Conservation (phyloP, 2,888 invertebrate species). For the Xylophagus ater region DNA sequence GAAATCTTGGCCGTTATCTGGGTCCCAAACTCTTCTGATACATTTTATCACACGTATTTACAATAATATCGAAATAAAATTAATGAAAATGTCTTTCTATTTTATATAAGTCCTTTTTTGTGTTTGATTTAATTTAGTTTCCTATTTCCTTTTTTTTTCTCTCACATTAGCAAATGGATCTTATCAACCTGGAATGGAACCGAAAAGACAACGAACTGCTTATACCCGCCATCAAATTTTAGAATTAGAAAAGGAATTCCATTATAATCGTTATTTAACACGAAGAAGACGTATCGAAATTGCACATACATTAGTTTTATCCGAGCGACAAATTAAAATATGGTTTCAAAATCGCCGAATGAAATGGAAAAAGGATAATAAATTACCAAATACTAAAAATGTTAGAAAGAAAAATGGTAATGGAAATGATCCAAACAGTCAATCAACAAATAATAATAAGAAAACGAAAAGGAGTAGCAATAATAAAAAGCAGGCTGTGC, state of each 20-base stretch:
- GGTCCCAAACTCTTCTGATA: too few species aligned
- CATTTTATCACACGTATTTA: slow-evolving; percentile 9
- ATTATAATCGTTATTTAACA: slow-evolving; percentile 93
- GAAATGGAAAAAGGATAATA: slow-evolving; percentile 74
- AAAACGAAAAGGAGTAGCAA: slow-evolving; percentile 33
- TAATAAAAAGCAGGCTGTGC: slow-evolving; percentile 32
- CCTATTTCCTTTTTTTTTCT: slow-evolving; percentile 32
- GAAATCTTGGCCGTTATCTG: too few species aligned
- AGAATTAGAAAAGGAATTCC: slow-evolving; percentile 95
- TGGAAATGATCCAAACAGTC: slow-evolving; percentile 33
- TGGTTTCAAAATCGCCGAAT: slow-evolving; percentile 79
- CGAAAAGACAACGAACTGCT: slow-evolving; percentile 90
- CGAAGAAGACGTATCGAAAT: slow-evolving; percentile 93
- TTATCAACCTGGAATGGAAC: slow-evolving; percentile 87
- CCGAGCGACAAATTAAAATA: slow-evolving; percentile 82
- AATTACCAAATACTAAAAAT: slow-evolving; percentile 47
- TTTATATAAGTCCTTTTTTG: too few species aligned
- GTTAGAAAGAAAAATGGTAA: slow-evolving; percentile 48
- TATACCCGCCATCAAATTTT: slow-evolving; percentile 97
- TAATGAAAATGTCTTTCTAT: slow-evolving; percentile 10
- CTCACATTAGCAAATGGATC: slow-evolving; percentile 70
- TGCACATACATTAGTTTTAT: slow-evolving; percentile 87
- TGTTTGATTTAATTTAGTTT: too few species aligned
- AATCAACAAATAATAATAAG: slow-evolving; percentile 34
- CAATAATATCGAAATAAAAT: slow-evolving; percentile 5